Percentiles rank a stretch among this genome's conserved stretches.
These are phyloP conservation scores for Spilarctia lutea DNA, from an alignment of 2,888 invertebrate species.

Conservation along the genomic window DNA sequence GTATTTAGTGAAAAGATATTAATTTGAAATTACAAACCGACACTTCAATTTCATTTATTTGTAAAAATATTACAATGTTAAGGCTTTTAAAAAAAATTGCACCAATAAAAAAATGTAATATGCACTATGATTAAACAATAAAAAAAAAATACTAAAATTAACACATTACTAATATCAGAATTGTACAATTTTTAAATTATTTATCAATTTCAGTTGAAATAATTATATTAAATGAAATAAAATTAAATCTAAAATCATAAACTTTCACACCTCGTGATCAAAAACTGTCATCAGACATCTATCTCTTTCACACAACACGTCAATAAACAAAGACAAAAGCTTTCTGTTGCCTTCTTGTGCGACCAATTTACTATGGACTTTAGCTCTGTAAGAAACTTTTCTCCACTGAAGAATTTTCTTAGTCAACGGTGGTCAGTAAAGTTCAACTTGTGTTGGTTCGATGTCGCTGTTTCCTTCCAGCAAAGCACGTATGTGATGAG, in stretches of 20 bases:
- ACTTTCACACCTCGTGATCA: slow-evolving; percentile 55
- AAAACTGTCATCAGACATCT: slow-evolving; percentile 56
- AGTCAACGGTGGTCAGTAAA: slow-evolving; percentile 39
- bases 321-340: slow-evolving; percentile 75
- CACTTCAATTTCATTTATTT: no score
- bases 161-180: background rate
- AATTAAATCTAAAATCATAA: slow-evolving; percentile 38
- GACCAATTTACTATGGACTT: slow-evolving; percentile 56
- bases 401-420: slow-evolving; percentile 14
- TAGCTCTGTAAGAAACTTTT: slow-evolving; percentile 24
- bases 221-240: background rate
- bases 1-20: no score
- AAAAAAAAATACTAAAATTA: no score
- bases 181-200: background rate
- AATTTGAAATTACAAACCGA: no score
- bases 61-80: no score
- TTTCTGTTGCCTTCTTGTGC: slow-evolving; percentile 55
- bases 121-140: no score
- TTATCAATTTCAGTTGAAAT: background rate
- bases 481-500: slow-evolving; percentile 81
- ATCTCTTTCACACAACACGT: slow-evolving; percentile 65
- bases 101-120: no score
- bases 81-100: no score
- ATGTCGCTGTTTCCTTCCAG: slow-evolving; percentile 59
- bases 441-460: slow-evolving; percentile 35